Conservation (phyloP, 2,888 invertebrate genomes). For the Andrena trimmerana region DNA sequence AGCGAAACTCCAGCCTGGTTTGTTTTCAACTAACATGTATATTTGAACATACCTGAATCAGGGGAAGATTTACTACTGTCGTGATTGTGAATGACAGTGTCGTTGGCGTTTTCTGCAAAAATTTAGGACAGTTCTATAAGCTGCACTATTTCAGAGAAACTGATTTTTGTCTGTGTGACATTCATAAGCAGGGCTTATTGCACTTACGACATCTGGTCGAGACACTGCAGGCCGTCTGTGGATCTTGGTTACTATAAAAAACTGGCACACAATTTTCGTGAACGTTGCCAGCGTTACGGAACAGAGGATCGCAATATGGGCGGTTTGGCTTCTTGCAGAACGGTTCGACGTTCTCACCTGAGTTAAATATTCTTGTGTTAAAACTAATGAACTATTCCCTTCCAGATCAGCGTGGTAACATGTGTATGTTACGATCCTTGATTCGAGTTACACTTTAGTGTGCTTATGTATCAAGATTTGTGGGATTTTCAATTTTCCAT, state of each 20-base stretch:
- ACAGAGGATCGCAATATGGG: constrained; percentile 65
- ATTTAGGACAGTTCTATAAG: neutral
- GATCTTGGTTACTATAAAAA: constrained; percentile 63
- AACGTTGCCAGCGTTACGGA: constrained; percentile 47
- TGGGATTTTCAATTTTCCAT: too few relatives aligned
- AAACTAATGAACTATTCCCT: neutral
- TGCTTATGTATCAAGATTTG: too few relatives aligned
- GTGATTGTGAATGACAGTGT: constrained; percentile 59
- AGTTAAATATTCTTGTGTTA: constrained; percentile 10
- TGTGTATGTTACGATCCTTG: too few relatives aligned
- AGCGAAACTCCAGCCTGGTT: too few relatives aligned
- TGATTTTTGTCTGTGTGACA: neutral
- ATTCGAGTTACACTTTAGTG: too few relatives aligned
- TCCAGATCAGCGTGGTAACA: too few relatives aligned
- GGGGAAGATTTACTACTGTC: constrained; percentile 14
- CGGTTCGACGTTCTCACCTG: constrained; percentile 74
- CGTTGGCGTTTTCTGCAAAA: constrained; percentile 70
- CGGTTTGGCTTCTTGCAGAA: constrained; percentile 71
- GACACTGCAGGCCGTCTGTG: constrained; percentile 67
- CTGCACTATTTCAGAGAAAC: neutral
- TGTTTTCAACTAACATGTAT: neutral
- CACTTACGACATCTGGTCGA: constrained; percentile 78
- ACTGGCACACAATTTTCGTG: constrained; percentile 73
- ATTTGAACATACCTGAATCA: constrained; percentile 21
- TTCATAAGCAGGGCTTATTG: neutral